A percentile compares a stretch with the other conserved stretches of the same genome.
Evolutionary conservation across 2,888 invertebrate genomes (phyloP).

Genomic region (Sarcophaga variegata): DNA sequence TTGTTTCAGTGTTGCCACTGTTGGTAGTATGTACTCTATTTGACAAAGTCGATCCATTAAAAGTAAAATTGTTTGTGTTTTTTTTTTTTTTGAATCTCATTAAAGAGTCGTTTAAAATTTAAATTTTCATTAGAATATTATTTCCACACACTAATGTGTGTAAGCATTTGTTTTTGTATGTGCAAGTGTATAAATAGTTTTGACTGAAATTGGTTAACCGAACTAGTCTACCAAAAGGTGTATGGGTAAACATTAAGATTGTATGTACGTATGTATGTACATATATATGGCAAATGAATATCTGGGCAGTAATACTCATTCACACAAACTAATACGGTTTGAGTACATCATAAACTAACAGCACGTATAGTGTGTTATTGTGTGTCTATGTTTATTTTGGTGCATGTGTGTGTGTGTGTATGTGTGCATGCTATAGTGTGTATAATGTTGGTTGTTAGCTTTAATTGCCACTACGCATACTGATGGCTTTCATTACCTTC

Average conservation of each 20-base stretch:
- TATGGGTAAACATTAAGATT: background rate
- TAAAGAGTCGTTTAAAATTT: slow-evolving; percentile 46
- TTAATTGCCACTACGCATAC: slow-evolving; percentile 40
- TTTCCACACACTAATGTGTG: slow-evolving; percentile 11
- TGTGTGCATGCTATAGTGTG: background rate
- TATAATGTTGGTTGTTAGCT: slow-evolving; percentile 23
- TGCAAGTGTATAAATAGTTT: slow-evolving; percentile 30
- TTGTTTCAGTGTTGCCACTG: too few species aligned
- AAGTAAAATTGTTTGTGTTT: slow-evolving; percentile 17
- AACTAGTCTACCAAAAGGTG: slow-evolving; percentile 33
- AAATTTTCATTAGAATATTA: slow-evolving; percentile 48
- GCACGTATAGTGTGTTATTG: background rate
- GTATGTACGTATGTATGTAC: background rate
- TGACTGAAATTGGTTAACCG: slow-evolving; percentile 51
- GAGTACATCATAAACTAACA: background rate
- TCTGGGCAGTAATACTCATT: slow-evolving; percentile 12
- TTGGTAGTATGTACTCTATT: background rate
- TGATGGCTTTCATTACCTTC: background rate
- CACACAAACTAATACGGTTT: background rate
- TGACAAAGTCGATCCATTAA: slow-evolving; percentile 39
- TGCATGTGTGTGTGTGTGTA: background rate
- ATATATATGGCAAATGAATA: slow-evolving; percentile 20
- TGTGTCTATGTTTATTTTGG: background rate
- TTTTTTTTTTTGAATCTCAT: slow-evolving; percentile 41
- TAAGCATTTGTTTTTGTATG: background rate